Conservation (phyloP, 2,888 invertebrate genomes). For the Megaustenia siamemsis region DNA sequence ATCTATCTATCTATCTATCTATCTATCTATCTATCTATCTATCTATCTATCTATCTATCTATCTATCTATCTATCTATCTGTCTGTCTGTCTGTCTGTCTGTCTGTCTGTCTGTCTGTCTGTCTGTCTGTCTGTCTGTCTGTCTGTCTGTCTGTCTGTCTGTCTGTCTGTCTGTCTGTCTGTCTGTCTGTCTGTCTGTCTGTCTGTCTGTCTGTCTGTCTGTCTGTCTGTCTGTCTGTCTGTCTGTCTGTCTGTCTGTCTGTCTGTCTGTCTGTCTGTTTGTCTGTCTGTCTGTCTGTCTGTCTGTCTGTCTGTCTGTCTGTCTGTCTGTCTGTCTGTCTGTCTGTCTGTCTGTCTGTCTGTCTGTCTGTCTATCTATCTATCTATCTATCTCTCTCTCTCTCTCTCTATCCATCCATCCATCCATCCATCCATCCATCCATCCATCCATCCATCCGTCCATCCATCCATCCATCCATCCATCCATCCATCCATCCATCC, state of each 20-base stretch:
- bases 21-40: slow-evolving; percentile 1
- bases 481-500: not conserved
- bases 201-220: not conserved
- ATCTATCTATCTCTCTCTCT: not conserved
- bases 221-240: slow-evolving; percentile 7
- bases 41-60: slow-evolving; percentile 1
- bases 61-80: slow-evolving; percentile 13
- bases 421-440: not conserved
- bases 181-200: not conserved
- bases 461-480: not conserved
- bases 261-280: not conserved
- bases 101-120: not conserved
- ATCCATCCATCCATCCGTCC: not conserved
- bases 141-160: not conserved
- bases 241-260: not conserved
- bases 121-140: not conserved
- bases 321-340: not conserved
- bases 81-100: not conserved
- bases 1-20: slow-evolving; percentile 14
- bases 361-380: not conserved
- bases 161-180: not conserved
- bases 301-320: not conserved
- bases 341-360: not conserved
- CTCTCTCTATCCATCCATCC: not conserved
- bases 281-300: not conserved